Base-by-base conservation (phyloP, 2,797 vertebrate species). In the Epinephelus malabaricus region DNA sequence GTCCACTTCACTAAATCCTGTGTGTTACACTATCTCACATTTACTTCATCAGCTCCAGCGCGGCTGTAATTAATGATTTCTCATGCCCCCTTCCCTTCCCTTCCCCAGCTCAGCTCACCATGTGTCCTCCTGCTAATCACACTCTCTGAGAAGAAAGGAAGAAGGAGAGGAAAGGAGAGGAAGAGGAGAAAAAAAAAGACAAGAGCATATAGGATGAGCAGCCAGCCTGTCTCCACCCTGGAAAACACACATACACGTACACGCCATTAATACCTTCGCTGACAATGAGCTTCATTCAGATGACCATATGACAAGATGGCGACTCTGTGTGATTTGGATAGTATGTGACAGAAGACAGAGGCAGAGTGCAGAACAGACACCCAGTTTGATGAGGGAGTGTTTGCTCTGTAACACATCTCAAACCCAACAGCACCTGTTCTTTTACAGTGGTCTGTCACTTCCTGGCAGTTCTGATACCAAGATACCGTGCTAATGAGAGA, bases 1-100 rank as follows among this genome's bases (percentile, higher is more conserved):
- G 92, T 95, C 94, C 95, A 96, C 95, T 96, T 95, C 95, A 96
- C 95, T 96, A 96, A 96, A 95, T 96, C 95, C 94, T 93, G 93
- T 92, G 91, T 93, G 94, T 95, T 96, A 96, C 95, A 95, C 95
- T 95, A 95, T 95, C 95, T 96, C 93, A 94, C 94, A 95, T 96
- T 95, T 94, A 95, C 95, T 96, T 95, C 95, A 96, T 96, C 94
- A 95, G 92, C 95, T 95, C 92, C 93, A 90, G 89, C 91, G 81
- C 87, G 91, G 91, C 92, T 94, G 95, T 95, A 96, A 96, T 96
- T 96, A 96, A 96, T 96, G 95, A 95, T 95, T 95, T 94, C 94
- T 93, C 91, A 90, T 92, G 92, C 90, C 91, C 89, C 91, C 91
- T 92, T 94, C 92, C 92, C 89, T 93, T 92, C 93, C 86, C 93